phyloP scores from a whole-genome alignment of 2,113 vertebrate species.

The Aleadryas rufinucha region DNA sequence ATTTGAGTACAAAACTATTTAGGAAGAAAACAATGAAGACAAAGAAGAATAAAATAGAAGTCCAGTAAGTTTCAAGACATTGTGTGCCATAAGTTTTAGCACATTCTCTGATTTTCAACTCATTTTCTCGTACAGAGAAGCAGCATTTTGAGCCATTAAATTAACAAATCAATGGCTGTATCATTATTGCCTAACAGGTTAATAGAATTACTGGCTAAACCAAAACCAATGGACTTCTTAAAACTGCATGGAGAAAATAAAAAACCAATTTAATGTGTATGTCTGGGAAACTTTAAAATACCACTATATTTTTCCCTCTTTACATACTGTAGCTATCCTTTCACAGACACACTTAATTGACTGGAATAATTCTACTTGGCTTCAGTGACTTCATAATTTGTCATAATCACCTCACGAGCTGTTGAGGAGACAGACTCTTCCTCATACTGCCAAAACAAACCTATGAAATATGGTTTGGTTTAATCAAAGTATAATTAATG shows the following conservation, averaged over 20 bases:
- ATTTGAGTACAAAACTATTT: not conserved
- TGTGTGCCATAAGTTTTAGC: not conserved
- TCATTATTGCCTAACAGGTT: not conserved
- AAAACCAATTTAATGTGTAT: not conserved
- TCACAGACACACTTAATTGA: not conserved
- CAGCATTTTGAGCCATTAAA: not conserved
- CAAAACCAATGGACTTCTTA: not conserved
- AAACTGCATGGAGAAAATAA: not conserved
- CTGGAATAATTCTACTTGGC: slow-evolving; percentile 43
- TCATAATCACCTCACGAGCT: not conserved
- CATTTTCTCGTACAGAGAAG: not conserved
- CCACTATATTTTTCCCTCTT: not conserved
- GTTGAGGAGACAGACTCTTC: slow-evolving; percentile 9
- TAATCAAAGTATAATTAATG: slow-evolving; percentile 43
- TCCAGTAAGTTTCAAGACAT: not conserved
- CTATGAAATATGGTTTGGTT: slow-evolving; percentile 7
- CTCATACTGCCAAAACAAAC: not conserved
- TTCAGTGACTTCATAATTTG: slow-evolving; percentile 28
- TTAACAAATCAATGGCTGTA: not conserved
- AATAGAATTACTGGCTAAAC: not conserved
- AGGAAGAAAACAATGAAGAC: not conserved
- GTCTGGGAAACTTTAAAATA: not conserved
- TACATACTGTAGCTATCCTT: not conserved
- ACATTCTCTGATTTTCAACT: not conserved
- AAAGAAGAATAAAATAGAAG: not conserved